A percentile compares a stretch with the other conserved stretches of the same genome.
Conservation (phyloP, 2,113 vertebrate genomes). For the Nycticorax nycticorax region DNA sequence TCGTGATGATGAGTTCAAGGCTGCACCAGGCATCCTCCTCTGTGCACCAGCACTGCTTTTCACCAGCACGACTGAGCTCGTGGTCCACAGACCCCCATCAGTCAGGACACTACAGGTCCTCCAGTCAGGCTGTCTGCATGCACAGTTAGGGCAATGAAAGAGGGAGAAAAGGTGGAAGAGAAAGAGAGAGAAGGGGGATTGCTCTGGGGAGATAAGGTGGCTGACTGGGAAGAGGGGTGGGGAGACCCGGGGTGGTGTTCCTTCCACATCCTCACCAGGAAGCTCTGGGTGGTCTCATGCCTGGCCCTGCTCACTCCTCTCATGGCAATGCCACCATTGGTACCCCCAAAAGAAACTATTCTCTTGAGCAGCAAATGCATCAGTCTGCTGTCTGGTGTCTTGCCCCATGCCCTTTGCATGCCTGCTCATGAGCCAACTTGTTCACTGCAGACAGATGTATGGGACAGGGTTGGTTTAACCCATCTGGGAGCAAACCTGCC, state of each 20-base stretch:
- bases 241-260: neutral
- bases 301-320: neutral
- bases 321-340: neutral
- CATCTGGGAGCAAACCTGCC: neutral
- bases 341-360: neutral
- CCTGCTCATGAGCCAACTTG: neutral
- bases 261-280: neutral
- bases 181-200: neutral
- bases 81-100: neutral
- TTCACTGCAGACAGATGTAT: neutral
- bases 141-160: neutral
- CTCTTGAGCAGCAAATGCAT: neutral
- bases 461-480: neutral
- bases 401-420: neutral
- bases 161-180: neutral
- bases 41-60: neutral
- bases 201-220: neutral
- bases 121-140: neutral
- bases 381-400: neutral
- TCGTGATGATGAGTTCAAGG: neutral
- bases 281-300: rapidly evolving
- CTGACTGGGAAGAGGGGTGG: too few relatives aligned
- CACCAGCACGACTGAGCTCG: neutral
- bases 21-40: neutral
- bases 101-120: neutral